Conservation (phyloP, 1,140 invertebrate genomes). For the Drosophila grimshawi region DNA sequence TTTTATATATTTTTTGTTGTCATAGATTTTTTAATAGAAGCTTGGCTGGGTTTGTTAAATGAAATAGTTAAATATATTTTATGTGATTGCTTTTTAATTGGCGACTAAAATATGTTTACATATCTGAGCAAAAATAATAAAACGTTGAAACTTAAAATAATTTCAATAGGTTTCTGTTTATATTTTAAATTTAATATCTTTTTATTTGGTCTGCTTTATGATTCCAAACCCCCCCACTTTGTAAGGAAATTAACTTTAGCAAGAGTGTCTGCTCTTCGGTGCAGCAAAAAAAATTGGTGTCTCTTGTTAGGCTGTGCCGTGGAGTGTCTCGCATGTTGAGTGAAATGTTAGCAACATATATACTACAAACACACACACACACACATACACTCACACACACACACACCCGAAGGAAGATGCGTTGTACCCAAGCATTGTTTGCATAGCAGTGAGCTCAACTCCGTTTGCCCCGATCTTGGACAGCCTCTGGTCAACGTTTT, state of each 20-base stretch:
- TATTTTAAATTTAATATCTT: neutral
- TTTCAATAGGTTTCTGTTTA: neutral
- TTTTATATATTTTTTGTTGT: too few relatives aligned
- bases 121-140: neutral
- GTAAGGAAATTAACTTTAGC: neutral
- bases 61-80: too few relatives aligned
- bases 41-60: too few relatives aligned
- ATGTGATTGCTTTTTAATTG: neutral
- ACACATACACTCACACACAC: conserved; percentile 20
- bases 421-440: conserved; percentile 74
- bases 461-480: conserved; percentile 47
- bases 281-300: neutral
- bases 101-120: neutral
- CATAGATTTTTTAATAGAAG: too few relatives aligned
- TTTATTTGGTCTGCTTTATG: too few relatives aligned
- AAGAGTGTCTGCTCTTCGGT: conserved; percentile 38
- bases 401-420: conserved; percentile 3
- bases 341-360: conserved; percentile 75
- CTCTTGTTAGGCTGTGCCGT: conserved; percentile 39
- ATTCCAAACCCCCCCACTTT: too few relatives aligned
- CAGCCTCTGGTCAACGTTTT: conserved; percentile 67
- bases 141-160: neutral
- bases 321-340: conserved; percentile 64
- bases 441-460: conserved; percentile 67
- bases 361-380: conserved; percentile 31